A percentile compares a stretch with the other conserved stretches of the same genome.
These are phyloP conservation scores for Coilia nasus DNA, from an alignment of 2,797 vertebrate species.

Conservation along the genomic window DNA sequence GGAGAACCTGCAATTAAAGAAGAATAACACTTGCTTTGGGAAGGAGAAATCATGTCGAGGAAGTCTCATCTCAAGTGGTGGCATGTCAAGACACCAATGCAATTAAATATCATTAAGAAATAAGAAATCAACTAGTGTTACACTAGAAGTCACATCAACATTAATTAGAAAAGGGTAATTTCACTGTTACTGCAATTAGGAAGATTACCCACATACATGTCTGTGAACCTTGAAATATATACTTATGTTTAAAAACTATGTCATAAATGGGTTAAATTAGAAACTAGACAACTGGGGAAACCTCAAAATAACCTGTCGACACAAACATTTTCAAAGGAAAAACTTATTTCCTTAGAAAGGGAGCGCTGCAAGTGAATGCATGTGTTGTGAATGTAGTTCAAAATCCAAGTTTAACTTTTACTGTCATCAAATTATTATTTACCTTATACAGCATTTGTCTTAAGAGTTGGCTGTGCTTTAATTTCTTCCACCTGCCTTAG, in stretches of 20 bases:
- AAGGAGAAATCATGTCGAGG: constrained; percentile 69
- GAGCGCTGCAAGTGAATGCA: not conserved
- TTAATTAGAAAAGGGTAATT: not conserved
- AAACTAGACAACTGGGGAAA: too few relatives aligned
- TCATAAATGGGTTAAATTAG: too few relatives aligned
- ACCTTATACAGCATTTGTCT: constrained; percentile 57
- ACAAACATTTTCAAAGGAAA: not conserved
- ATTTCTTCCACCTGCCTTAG: constrained; percentile 40
- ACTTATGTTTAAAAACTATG: too few relatives aligned
- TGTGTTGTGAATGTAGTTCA: not conserved
- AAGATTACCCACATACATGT: too few relatives aligned
- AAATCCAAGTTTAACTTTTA: not conserved
- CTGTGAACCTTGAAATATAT: too few relatives aligned
- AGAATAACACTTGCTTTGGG: constrained; percentile 63
- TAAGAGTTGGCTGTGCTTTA: constrained; percentile 57
- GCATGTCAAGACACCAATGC: constrained; percentile 27
- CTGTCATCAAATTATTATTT: constrained; percentile 45
- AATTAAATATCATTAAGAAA: constrained; percentile 27
- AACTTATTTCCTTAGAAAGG: not conserved
- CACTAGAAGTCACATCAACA: not conserved
- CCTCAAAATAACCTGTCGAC: too few relatives aligned
- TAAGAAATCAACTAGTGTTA: not conserved
- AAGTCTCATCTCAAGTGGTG: constrained; percentile 62
- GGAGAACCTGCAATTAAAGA: constrained; percentile 74
- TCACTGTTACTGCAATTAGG: too few relatives aligned